Evolutionary conservation across 1,140 invertebrate species (phyloP).

Genomic region (Drosophila insularis): DNA sequence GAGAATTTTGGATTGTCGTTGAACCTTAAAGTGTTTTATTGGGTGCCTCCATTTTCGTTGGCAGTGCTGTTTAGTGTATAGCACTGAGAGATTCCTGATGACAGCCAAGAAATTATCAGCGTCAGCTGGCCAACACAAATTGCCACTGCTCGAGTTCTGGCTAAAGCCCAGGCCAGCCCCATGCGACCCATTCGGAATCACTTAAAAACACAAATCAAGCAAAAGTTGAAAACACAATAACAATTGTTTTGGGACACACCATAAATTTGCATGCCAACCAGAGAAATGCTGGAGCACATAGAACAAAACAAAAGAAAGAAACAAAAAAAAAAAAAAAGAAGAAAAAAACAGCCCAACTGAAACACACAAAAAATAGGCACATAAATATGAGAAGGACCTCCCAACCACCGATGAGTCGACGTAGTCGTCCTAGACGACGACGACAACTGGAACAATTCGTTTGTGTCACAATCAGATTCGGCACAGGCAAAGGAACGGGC

Average conservation of each 20-base stretch:
- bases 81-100: slow-evolving; percentile 57
- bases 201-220: slow-evolving; percentile 81
- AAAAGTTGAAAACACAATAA: slow-evolving; percentile 81
- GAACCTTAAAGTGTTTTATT: slow-evolving; percentile 72
- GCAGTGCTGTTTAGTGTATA: slow-evolving; percentile 27
- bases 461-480: slow-evolving; percentile 81
- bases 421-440: slow-evolving; percentile 20
- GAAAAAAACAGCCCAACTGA: slow-evolving; percentile 5
- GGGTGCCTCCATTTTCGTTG: slow-evolving; percentile 45
- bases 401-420: slow-evolving; percentile 2
- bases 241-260: slow-evolving; percentile 80
- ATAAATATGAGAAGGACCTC: slow-evolving; percentile 66
- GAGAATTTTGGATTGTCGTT: slow-evolving; percentile 19
- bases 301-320: slow-evolving; percentile 23
- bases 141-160: slow-evolving; percentile 8
- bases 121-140: slow-evolving; percentile 46
- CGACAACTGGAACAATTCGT: slow-evolving; percentile 78
- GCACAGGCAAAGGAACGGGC: slow-evolving; percentile 40
- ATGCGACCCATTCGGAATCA: slow-evolving; percentile 77
- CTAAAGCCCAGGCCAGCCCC: slow-evolving; percentile 30
- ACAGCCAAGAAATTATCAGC: slow-evolving; percentile 74
- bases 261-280: slow-evolving; percentile 78
- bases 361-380: slow-evolving; percentile 63
- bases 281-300: slow-evolving; percentile 40
- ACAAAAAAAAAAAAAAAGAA: slow-evolving; percentile 47